Evolutionary conservation across 1,140 invertebrate species (phyloP).

Genomic region (Halictus rubicundus): DNA sequence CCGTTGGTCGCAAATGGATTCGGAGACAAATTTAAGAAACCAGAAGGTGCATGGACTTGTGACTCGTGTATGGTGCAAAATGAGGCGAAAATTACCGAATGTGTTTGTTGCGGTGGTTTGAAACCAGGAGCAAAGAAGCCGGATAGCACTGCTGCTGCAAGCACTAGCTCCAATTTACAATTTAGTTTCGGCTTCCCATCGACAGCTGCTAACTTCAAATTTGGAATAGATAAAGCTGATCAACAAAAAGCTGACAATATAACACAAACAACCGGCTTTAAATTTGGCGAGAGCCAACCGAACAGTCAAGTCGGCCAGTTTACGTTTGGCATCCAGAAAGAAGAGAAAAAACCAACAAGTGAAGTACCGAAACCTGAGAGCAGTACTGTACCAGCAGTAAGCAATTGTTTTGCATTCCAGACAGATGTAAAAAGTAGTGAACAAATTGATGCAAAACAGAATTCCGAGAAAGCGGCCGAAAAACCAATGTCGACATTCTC

Average conservation of each 20-base stretch:
- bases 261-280: conserved; percentile 64
- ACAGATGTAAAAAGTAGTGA: conserved; percentile 25
- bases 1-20: conserved; percentile 66
- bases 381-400: neutral
- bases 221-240: conserved; percentile 77
- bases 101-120: conserved; percentile 81
- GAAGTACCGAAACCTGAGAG: conserved; percentile 30
- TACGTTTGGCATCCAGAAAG: conserved; percentile 73
- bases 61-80: conserved; percentile 83
- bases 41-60: conserved; percentile 83
- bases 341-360: conserved; percentile 42
- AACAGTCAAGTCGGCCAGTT: conserved; percentile 56
- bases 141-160: conserved; percentile 47
- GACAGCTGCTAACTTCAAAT: conserved; percentile 71
- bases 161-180: conserved; percentile 62
- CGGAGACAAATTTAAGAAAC: conserved; percentile 79
- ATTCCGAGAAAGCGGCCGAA: conserved; percentile 2
- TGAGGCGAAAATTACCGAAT: conserved; percentile 79
- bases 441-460: conserved; percentile 22
- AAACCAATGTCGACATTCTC: conserved; percentile 56
- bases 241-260: conserved; percentile 42
- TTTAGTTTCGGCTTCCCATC: conserved; percentile 69
- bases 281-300: conserved; percentile 55
- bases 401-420: conserved; percentile 29
- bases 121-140: conserved; percentile 75